Percentiles rank a stretch among this genome's conserved stretches.
Evolutionary conservation across 2,888 invertebrate species (phyloP).

Genomic region (Notodonta dromedarius): DNA sequence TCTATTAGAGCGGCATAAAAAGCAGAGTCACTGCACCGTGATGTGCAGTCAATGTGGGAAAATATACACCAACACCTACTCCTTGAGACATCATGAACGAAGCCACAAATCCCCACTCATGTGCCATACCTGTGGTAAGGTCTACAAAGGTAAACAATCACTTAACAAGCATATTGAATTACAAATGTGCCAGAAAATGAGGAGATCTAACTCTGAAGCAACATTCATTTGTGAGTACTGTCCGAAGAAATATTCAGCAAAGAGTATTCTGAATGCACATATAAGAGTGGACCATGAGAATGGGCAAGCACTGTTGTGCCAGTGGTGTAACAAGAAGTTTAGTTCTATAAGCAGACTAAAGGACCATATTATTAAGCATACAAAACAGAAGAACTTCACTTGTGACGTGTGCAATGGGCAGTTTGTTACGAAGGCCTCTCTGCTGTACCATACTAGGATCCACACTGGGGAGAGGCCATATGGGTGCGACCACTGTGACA

Average conservation of each 20-base stretch:
- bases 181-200: conserved; percentile 34
- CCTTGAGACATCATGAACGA: conserved; percentile 42
- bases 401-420: conserved; percentile 46
- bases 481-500: conserved; percentile 46
- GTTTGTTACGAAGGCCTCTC: conserved; percentile 47
- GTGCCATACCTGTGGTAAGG: conserved; percentile 49
- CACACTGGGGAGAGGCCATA: conserved; percentile 58
- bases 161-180: conserved; percentile 42
- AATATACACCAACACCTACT: conserved; percentile 34
- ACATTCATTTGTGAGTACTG: conserved; percentile 46
- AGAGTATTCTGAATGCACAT: conserved; percentile 43
- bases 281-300: conserved; percentile 49
- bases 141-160: conserved; percentile 41
- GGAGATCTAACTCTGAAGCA: conserved; percentile 27
- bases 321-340: conserved; percentile 52
- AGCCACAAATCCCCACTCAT: conserved; percentile 33
- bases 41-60: conserved; percentile 53
- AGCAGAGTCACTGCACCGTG: conserved; percentile 31
- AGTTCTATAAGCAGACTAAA: conserved; percentile 42
- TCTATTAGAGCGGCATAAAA: conserved; percentile 39
- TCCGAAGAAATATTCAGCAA: conserved; percentile 43
- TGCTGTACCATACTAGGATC: conserved; percentile 50
- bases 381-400: conserved; percentile 49
- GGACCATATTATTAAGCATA: conserved; percentile 51
- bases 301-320: conserved; percentile 37